Evolutionary conservation across 2,888 invertebrate species (phyloP).

Genomic region (Serrognathus titanus): DNA sequence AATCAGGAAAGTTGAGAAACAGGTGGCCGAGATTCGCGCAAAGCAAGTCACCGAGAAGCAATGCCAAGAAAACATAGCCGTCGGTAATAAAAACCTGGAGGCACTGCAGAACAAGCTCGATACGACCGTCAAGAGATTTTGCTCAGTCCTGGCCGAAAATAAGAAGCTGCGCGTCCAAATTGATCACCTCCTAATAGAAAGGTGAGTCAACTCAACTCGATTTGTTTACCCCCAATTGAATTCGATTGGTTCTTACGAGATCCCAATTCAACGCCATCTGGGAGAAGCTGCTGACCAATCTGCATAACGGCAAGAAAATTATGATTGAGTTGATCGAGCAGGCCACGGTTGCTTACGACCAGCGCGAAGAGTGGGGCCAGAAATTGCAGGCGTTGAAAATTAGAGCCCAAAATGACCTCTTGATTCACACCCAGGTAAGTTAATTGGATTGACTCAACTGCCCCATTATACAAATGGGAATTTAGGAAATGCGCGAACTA

Average conservation of each 20-base stretch:
- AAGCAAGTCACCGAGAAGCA: constrained; percentile 51
- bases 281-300: constrained; percentile 70
- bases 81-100: constrained; percentile 57
- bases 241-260: neutral
- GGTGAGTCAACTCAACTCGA: constrained; percentile 40
- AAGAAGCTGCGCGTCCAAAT: constrained; percentile 71
- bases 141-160: constrained; percentile 71
- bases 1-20: constrained; percentile 39
- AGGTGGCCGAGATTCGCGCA: constrained; percentile 15
- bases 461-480: neutral
- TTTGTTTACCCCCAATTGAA: neutral
- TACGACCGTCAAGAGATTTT: constrained; percentile 73
- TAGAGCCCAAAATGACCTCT: constrained; percentile 69
- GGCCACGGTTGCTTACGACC: constrained; percentile 84
- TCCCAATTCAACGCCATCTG: constrained; percentile 79
- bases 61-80: constrained; percentile 51
- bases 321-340: constrained; percentile 85
- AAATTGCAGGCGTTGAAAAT: constrained; percentile 79
- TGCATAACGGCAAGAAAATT: constrained; percentile 74
- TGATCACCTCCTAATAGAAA: constrained; percentile 76
- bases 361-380: constrained; percentile 75
- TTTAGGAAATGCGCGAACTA: constrained; percentile 69
- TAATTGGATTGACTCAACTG: neutral
- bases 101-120: constrained; percentile 73
- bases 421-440: constrained; percentile 54